phyloP scores from a whole-genome alignment of 2,113 vertebrate species.

The Phocoena sinus region DNA sequence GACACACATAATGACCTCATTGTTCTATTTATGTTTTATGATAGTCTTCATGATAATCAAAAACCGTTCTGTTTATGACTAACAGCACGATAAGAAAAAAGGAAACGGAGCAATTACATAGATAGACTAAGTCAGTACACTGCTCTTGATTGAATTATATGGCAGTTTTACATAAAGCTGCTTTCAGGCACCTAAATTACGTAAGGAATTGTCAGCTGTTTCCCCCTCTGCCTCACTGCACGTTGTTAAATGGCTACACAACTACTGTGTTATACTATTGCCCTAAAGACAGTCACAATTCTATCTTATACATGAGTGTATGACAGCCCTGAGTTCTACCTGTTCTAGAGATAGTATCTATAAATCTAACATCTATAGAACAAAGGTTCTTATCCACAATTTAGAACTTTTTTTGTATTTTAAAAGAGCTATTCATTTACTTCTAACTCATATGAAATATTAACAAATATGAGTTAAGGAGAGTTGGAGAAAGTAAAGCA shows the following conservation, averaged over 20 bases:
- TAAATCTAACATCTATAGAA: neutral
- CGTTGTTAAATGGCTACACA: neutral
- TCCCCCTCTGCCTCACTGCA: neutral
- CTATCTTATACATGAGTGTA: neutral
- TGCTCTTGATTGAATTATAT: neutral
- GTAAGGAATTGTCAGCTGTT: neutral
- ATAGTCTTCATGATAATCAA: neutral
- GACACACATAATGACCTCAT: neutral
- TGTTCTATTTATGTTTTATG: neutral
- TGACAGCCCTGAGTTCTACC: neutral
- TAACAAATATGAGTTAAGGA: neutral
- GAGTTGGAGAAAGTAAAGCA: neutral
- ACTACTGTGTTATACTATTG: neutral
- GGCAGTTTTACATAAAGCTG: neutral
- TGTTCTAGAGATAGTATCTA: neutral
- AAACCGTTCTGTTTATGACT: constrained; percentile 6
- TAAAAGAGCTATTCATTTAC: neutral
- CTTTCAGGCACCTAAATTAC: neutral
- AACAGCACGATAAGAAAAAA: neutral
- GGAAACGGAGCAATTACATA: neutral
- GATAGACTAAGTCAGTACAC: neutral
- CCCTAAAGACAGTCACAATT: neutral
- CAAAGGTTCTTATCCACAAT: neutral
- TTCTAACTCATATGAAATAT: neutral
- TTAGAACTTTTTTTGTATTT: neutral